Conservation (phyloP, 2,797 vertebrate genomes). For the Tarsius wallacei region DNA sequence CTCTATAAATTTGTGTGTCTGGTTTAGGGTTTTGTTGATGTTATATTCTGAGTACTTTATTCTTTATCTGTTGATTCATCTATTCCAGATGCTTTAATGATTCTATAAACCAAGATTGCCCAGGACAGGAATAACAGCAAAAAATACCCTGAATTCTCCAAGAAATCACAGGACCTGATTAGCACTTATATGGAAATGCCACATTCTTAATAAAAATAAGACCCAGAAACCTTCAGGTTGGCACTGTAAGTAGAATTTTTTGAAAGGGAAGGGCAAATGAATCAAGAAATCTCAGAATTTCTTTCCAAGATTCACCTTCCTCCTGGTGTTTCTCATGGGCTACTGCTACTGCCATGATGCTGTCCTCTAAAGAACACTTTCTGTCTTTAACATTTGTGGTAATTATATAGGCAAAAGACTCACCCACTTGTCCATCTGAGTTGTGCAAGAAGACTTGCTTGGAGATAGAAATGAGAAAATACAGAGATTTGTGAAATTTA, state of each 20-base stretch:
- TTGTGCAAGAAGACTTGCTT: not conserved
- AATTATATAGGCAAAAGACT: not conserved
- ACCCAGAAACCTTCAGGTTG: constrained; percentile 19
- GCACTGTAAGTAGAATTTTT: not conserved
- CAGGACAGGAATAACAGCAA: not conserved
- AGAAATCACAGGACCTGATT: constrained; percentile 27
- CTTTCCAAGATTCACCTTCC: not conserved
- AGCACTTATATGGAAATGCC: not conserved
- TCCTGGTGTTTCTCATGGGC: not conserved
- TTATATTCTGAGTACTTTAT: not conserved
- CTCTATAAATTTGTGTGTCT: not conserved
- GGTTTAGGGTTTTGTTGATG: not conserved
- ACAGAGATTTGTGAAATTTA: not conserved
- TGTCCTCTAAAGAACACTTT: not conserved
- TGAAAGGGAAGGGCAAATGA: not conserved
- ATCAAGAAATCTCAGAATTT: not conserved
- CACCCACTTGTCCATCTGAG: not conserved
- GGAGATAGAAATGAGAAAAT: not conserved
- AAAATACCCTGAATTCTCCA: not conserved
- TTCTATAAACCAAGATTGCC: constrained; percentile 17
- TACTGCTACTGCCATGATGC: not conserved
- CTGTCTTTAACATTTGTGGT: not conserved
- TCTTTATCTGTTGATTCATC: not conserved
- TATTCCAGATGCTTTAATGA: not conserved
- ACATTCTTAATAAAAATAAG: constrained; percentile 56